Percentiles rank a stretch among this genome's conserved stretches.
Evolutionary conservation across 2,113 vertebrate genomes (phyloP).

Genomic region (Albula glossodonta): DNA sequence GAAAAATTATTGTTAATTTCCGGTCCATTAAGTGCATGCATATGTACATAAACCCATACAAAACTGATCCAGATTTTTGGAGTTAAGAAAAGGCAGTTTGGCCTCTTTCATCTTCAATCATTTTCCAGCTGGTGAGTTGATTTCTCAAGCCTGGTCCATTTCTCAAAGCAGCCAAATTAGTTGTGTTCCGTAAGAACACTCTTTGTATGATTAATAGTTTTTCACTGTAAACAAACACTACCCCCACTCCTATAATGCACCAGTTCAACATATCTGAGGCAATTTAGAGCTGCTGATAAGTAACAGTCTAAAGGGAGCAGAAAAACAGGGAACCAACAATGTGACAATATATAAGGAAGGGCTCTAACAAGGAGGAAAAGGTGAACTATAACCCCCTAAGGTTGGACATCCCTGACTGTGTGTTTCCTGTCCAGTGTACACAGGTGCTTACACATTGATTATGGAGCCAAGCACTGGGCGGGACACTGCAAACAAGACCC

Average conservation of each 20-base stretch:
- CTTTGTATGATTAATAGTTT: neutral
- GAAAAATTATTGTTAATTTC: neutral
- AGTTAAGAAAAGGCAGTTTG: neutral
- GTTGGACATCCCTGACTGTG: neutral
- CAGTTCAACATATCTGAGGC: neutral
- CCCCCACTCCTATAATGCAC: neutral
- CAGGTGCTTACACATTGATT: neutral
- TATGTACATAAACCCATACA: neutral
- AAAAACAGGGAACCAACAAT: neutral
- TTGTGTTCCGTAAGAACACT: neutral
- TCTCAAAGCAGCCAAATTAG: neutral
- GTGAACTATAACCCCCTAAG: conserved; percentile 8
- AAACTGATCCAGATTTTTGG: neutral
- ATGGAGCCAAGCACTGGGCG: neutral
- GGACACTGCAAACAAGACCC: conserved; percentile 22
- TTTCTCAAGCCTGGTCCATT: neutral
- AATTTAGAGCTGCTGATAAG: neutral
- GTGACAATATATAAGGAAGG: neutral
- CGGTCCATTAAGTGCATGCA: neutral
- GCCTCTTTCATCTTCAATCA: neutral
- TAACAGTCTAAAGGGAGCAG: neutral
- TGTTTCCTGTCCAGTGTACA: neutral
- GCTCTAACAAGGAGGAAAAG: conserved; percentile 3
- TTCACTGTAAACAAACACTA: neutral
- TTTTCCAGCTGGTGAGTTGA: neutral